Conservation (phyloP, 2,888 invertebrate species). For the Cenopis cana region DNA sequence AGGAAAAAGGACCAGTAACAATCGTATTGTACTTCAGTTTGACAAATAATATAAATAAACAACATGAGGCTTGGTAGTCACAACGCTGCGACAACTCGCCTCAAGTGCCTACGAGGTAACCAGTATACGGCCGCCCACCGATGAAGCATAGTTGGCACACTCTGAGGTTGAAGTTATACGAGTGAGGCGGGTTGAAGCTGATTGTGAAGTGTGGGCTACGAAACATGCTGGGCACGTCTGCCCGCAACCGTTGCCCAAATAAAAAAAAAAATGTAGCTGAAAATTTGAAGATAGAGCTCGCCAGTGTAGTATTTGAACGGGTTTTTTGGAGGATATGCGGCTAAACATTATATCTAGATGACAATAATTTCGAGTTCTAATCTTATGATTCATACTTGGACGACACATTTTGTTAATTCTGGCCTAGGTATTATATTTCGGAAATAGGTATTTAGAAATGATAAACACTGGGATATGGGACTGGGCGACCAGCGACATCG, state of each 20-base stretch:
- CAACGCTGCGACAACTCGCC: neutral
- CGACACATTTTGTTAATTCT: too few species aligned
- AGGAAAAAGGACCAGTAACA: neutral
- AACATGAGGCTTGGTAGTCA: neutral
- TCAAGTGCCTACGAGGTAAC: neutral
- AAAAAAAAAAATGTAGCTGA: slow-evolving; percentile 35
- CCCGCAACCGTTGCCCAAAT: slow-evolving; percentile 22
- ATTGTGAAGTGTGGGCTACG: neutral
- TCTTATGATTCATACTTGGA: too few species aligned
- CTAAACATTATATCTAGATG: neutral
- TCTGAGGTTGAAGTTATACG: neutral
- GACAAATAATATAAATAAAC: slow-evolving; percentile 10
- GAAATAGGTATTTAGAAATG: too few species aligned
- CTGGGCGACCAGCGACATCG: too few species aligned
- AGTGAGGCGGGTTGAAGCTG: neutral
- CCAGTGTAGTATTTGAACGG: neutral
- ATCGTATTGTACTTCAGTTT: neutral
- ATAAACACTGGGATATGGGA: too few species aligned
- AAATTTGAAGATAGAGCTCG: slow-evolving; percentile 13
- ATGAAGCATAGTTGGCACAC: neutral
- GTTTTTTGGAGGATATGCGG: neutral
- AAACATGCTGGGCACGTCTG: slow-evolving; percentile 31
- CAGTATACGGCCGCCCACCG: neutral
- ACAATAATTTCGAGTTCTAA: too few species aligned
- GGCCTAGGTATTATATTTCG: too few species aligned